phyloP scores from a whole-genome alignment of 2,113 vertebrate genomes.

The Falco punctatus region DNA sequence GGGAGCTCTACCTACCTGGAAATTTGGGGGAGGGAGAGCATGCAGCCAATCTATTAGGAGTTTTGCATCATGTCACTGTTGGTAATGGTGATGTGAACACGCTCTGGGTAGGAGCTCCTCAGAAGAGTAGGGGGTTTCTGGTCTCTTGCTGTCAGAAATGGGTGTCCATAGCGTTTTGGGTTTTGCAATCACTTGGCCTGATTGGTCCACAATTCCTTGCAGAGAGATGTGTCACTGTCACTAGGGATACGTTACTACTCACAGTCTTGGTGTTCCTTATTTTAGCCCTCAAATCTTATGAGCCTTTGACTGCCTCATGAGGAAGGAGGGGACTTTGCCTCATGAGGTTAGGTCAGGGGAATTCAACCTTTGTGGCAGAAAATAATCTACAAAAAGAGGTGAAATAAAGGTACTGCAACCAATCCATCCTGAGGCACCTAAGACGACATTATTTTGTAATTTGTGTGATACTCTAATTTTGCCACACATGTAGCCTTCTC shows the following conservation, averaged over 20 bases:
- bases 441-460: background rate
- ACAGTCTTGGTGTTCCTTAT: background rate
- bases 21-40: background rate
- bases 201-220: background rate
- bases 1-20: background rate
- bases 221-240: background rate
- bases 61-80: background rate
- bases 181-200: background rate
- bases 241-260: background rate
- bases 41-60: fast-evolving
- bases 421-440: background rate
- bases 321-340: background rate
- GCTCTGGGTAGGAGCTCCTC: background rate
- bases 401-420: background rate
- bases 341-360: background rate
- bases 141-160: background rate
- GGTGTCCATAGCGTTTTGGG: background rate
- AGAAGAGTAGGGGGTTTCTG: background rate
- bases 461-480: fast-evolving
- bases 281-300: background rate
- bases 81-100: background rate
- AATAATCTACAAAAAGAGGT: background rate
- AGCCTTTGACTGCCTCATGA: background rate
- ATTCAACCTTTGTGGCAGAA: background rate
- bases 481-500: background rate